These are phyloP conservation scores for Phodopus roborovskii DNA, from an alignment of 2,113 vertebrate species.

Conservation along the genomic window DNA sequence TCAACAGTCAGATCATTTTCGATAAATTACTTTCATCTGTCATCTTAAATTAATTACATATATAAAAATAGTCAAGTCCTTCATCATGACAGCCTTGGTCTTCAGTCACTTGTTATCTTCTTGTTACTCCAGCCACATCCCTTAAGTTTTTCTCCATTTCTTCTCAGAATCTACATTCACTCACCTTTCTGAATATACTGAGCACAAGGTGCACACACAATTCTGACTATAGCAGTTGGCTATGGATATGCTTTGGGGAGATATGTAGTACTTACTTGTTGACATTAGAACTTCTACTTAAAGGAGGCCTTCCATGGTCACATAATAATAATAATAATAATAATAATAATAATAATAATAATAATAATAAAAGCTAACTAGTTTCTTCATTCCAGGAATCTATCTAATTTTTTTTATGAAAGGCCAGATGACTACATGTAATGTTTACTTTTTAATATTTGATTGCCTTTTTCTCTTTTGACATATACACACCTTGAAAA, in stretches of 20 bases:
- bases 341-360: background rate
- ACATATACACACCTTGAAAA: background rate
- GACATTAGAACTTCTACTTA: background rate
- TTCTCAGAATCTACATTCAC: background rate
- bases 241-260: background rate
- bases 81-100: rapidly evolving
- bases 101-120: background rate
- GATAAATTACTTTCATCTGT: background rate
- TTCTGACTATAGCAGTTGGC: background rate
- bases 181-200: background rate
- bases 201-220: background rate
- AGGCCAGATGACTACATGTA: background rate
- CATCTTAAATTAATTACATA: background rate
- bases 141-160: background rate
- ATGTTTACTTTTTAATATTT: background rate
- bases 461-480: background rate
- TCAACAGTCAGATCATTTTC: background rate
- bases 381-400: background rate
- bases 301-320: background rate
- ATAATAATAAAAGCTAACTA: background rate
- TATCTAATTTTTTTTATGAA: background rate
- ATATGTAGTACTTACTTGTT: background rate
- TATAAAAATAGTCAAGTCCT: background rate
- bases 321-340: background rate
- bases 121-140: background rate